Percentiles rank a stretch among this genome's conserved stretches.
These are phyloP conservation scores for Artibeus jamaicensis DNA, from an alignment of 2,797 vertebrate species.

Conservation along the genomic window DNA sequence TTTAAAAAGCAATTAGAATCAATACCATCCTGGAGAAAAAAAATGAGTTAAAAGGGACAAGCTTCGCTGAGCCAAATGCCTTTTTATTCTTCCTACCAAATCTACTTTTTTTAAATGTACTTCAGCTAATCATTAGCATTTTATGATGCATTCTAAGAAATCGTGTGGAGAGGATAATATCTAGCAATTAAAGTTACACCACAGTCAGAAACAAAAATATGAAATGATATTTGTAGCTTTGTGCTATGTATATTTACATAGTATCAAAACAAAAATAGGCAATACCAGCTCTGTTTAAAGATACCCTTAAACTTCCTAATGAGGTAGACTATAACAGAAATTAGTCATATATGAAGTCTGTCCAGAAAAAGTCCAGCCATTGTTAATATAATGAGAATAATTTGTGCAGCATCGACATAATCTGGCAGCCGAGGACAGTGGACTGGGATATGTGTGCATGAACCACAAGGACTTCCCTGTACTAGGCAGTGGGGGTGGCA, in stretches of 20 bases:
- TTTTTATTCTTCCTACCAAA: background rate
- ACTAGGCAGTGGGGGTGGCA: background rate
- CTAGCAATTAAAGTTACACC: background rate
- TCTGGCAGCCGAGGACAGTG: background rate
- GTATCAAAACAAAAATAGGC: background rate
- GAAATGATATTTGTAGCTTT: background rate
- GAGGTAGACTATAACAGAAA: background rate
- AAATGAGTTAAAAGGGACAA: conserved; percentile 21
- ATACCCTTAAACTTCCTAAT: background rate
- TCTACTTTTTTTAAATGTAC: background rate
- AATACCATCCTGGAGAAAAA: background rate
- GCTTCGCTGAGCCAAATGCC: background rate
- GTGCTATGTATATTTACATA: background rate
- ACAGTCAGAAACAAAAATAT: background rate
- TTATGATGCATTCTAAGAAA: background rate
- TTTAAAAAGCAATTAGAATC: conserved; percentile 44
- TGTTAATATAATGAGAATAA: background rate
- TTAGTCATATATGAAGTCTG: background rate
- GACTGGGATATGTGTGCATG: background rate
- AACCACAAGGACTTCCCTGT: background rate
- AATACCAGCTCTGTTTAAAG: background rate
- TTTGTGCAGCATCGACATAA: background rate
- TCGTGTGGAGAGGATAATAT: background rate
- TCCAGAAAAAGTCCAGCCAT: background rate
- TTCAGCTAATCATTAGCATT: conserved; percentile 7